Base-by-base conservation (phyloP, 2,888 invertebrate species). In the Conus canariensis region DNA sequence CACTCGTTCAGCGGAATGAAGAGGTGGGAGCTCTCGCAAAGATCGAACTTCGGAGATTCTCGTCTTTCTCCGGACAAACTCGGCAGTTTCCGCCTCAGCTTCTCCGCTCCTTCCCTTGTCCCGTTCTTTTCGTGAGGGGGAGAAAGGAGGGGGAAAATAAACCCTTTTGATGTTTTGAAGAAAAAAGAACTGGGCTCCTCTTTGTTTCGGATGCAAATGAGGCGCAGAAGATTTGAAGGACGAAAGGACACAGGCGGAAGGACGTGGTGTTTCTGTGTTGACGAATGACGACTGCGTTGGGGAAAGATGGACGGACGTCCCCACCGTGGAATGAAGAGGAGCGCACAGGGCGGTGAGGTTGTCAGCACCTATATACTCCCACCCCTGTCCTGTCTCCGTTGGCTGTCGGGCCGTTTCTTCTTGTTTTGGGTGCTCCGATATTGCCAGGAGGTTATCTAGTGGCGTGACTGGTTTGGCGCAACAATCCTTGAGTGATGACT, bases 151-250 rank as follows among this genome's bases (percentile, higher is more conserved):
- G 8, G 77, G 77, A 30, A 30, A 16, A 30, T 10, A 7, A 16
- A 6, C 45, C 45, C 16, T 64, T 64, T 64, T 64, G 64, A 16
- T 64, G 12, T 64, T 64, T 64, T 16, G 70, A 14, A 70, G 70
- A 12, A 30, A 10, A 25, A 10, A 30, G 77, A 30, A 30, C 77
- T 80, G 77, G 77, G 77, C 14, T 14, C 14, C 16, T 74, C 74
- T 80, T 80, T 80, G 77, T 80, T 80, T 30, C 45, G 8, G 77
- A 80, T 80, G 77, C 77, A 80, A 80, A 80, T 80, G 25, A 80
- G 30, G 30, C 22, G 77, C 30, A 25, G 77, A 77, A 14, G 9
- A 9, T 30, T 80, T 22, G 10, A 30, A 30, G 14, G 77, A 30
- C 14, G 8, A 80, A 30, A 14, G 25, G 30, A 80, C 77, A 30